phyloP scores from a whole-genome alignment of 2,888 invertebrate genomes.

The Sinodicranocentrus sp. region DNA sequence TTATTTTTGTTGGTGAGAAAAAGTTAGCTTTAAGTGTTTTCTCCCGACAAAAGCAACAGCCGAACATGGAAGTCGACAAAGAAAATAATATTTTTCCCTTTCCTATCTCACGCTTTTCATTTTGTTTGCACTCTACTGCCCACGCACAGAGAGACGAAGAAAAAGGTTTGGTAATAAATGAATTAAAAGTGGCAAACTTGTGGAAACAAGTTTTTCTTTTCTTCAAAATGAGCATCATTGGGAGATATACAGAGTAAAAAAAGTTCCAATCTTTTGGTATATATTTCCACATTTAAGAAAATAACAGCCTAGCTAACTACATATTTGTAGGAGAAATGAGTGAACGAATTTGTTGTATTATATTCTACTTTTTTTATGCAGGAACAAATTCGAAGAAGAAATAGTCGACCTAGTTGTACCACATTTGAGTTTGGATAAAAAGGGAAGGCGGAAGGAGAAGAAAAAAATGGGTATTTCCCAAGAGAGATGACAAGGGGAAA shows the following conservation, averaged over 20 bases:
- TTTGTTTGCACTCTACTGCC: neutral
- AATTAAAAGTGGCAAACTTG: constrained; percentile 18
- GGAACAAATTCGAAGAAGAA: constrained; percentile 15
- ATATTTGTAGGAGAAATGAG: neutral
- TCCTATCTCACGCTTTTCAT: neutral
- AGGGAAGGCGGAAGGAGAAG: neutral
- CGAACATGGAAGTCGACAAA: neutral
- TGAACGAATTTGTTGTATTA: constrained; percentile 2
- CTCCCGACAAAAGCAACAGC: neutral
- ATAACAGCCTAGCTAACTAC: too few relatives aligned
- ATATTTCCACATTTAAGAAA: too few relatives aligned
- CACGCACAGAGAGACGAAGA: neutral
- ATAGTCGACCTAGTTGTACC: neutral
- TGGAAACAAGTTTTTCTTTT: neutral
- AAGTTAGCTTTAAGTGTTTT: neutral
- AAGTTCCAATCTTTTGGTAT: too few relatives aligned
- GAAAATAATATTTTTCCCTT: neutral
- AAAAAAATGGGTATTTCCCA: constrained; percentile 53
- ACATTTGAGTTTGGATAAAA: neutral
- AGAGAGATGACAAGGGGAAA: constrained; percentile 41
- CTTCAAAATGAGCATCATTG: neutral
- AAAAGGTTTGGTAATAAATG: neutral
- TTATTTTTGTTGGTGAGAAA: neutral
- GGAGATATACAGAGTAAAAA: too few relatives aligned
- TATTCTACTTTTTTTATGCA: neutral